Conservation (phyloP, 2,888 invertebrate species). For the Apantesis nais region DNA sequence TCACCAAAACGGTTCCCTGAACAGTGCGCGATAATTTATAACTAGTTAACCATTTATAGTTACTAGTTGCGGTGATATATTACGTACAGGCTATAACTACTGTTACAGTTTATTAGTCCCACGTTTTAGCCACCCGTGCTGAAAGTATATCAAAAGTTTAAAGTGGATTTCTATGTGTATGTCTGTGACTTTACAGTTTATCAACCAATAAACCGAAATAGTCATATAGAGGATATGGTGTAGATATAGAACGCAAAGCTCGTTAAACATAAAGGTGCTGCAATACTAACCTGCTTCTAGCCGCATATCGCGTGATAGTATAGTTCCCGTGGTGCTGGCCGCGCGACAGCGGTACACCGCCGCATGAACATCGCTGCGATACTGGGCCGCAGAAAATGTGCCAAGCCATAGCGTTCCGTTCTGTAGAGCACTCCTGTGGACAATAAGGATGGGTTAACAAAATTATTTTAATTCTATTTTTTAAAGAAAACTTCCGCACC, state of each 20-base stretch:
- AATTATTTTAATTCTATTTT: too few species aligned
- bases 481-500: too few species aligned
- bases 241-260: too few species aligned
- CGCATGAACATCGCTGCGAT: constrained; percentile 93
- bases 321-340: constrained; percentile 90
- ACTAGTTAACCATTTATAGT: neutral
- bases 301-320: constrained; percentile 92
- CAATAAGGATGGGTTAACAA: constrained; percentile 24
- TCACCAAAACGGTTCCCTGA: constrained; percentile 2
- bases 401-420: constrained; percentile 94
- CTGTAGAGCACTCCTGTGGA: constrained; percentile 89
- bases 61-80: neutral
- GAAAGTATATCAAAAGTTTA: neutral
- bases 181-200: neutral
- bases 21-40: neutral
- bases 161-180: neutral
- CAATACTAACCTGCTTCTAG: constrained; percentile 90
- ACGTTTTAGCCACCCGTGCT: too few species aligned
- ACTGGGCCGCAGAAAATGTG: constrained; percentile 92
- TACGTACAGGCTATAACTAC: neutral
- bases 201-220: neutral
- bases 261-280: too few species aligned
- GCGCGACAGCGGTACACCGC: constrained; percentile 93
- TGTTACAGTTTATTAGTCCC: neutral
- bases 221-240: too few species aligned